phyloP scores from a whole-genome alignment of 1,140 invertebrate genomes.

The Proctacanthus coquilletti region DNA sequence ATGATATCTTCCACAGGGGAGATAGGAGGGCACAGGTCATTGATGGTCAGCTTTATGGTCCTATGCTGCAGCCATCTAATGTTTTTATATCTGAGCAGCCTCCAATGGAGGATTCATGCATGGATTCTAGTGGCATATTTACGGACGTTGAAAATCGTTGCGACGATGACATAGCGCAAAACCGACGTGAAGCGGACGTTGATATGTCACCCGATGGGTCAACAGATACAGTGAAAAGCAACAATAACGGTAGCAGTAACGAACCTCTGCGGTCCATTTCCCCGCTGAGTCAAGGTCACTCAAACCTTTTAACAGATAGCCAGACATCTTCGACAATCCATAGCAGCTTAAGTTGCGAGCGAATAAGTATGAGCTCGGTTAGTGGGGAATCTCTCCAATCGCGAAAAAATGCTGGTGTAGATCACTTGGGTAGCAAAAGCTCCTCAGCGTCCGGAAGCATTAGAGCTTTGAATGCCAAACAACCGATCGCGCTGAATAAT shows the following conservation, averaged over 20 bases:
- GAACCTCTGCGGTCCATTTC: background rate
- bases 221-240: slow-evolving; percentile 27
- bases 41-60: slow-evolving; percentile 66
- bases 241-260: slow-evolving; percentile 15
- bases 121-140: slow-evolving; percentile 75
- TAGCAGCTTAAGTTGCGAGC: slow-evolving; percentile 9
- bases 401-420: background rate
- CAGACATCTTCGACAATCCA: slow-evolving; percentile 12
- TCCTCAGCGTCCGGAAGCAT: too few species aligned
- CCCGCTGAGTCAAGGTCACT: slow-evolving; percentile 19
- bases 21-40: slow-evolving; percentile 62
- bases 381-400: background rate
- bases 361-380: slow-evolving; percentile 2
- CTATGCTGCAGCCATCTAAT: slow-evolving; percentile 30
- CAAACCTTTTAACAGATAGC: slow-evolving; percentile 11
- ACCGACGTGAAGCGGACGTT: slow-evolving; percentile 15
- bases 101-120: slow-evolving; percentile 42
- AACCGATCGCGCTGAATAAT: too few species aligned
- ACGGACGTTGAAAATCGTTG: slow-evolving; percentile 61
- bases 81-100: slow-evolving; percentile 32
- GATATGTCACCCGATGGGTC: slow-evolving; percentile 42
- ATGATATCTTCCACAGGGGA: slow-evolving; percentile 55
- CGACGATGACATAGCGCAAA: slow-evolving; percentile 21
- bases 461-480: too few species aligned
- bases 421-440: background rate